These are phyloP conservation scores for Ryuthela nishihirai DNA, from an alignment of 2,888 invertebrate species.

Conservation along the genomic window DNA sequence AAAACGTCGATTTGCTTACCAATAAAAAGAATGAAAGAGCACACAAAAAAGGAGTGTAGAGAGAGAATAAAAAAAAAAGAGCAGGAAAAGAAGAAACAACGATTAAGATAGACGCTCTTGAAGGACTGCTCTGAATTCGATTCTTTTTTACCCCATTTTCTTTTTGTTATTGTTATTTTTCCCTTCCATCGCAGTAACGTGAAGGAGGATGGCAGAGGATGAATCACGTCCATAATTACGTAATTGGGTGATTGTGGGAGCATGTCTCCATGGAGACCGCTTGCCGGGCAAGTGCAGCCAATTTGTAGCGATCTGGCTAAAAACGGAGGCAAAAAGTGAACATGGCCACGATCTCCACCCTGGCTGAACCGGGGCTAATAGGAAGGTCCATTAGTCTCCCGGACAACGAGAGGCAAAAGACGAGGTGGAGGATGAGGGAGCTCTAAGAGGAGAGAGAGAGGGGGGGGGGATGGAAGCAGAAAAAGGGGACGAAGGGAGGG, in stretches of 20 bases:
- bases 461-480: no score
- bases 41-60: not conserved
- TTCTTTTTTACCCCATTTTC: not conserved
- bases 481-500: no score
- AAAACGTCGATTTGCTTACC: not conserved
- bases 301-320: no score
- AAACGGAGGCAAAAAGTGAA: no score
- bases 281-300: not conserved
- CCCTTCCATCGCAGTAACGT: not conserved
- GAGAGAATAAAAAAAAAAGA: not conserved
- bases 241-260: not conserved
- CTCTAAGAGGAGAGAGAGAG: no score
- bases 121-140: not conserved
- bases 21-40: not conserved
- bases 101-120: not conserved
- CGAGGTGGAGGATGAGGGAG: no score
- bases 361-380: no score
- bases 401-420: no score
- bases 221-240: not conserved
- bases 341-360: no score
- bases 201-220: not conserved
- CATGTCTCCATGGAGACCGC: not conserved
- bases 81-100: not conserved
- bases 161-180: not conserved
- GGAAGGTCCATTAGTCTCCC: no score